A percentile compares a stretch with the other conserved stretches of the same genome.
Evolutionary conservation across 2,888 invertebrate genomes (phyloP).

Genomic region (Atethmia centrago): DNA sequence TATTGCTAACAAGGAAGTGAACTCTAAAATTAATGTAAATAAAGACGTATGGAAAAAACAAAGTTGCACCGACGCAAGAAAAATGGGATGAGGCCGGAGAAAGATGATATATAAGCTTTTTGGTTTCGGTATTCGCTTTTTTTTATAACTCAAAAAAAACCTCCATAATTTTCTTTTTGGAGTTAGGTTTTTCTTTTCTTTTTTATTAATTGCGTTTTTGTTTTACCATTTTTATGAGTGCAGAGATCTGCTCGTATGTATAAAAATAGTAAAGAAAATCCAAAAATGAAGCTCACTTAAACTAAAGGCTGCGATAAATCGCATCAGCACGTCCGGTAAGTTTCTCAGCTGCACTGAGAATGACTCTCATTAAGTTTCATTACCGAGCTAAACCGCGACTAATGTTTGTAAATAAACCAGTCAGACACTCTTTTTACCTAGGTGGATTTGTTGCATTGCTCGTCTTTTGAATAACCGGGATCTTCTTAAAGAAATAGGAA

Average conservation of each 20-base stretch:
- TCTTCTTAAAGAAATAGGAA: background rate
- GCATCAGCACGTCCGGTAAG: conserved; percentile 2
- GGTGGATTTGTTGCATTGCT: background rate
- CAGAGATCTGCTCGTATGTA: too few species aligned
- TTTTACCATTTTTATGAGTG: too few species aligned
- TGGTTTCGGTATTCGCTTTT: too few species aligned
- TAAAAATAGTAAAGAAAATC: background rate
- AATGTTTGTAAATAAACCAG: conserved; percentile 38
- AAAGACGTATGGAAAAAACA: background rate
- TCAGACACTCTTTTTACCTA: background rate
- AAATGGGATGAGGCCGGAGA: background rate
- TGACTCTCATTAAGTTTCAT: conserved; percentile 49
- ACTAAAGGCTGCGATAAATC: conserved; percentile 32
- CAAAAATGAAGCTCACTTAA: conserved; percentile 16
- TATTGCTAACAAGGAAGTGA: background rate
- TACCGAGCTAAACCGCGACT: conserved; percentile 40
- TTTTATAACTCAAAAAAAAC: too few species aligned
- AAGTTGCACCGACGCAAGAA: rapidly evolving
- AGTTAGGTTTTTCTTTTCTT: too few species aligned
- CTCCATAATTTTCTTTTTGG: too few species aligned
- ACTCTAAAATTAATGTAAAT: background rate
- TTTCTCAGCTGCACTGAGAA: conserved; percentile 29
- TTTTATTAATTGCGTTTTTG: too few species aligned
- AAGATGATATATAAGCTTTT: too few species aligned
- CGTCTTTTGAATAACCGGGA: background rate